phyloP scores from a whole-genome alignment of 1,140 invertebrate species.

The Nymphalis io region DNA sequence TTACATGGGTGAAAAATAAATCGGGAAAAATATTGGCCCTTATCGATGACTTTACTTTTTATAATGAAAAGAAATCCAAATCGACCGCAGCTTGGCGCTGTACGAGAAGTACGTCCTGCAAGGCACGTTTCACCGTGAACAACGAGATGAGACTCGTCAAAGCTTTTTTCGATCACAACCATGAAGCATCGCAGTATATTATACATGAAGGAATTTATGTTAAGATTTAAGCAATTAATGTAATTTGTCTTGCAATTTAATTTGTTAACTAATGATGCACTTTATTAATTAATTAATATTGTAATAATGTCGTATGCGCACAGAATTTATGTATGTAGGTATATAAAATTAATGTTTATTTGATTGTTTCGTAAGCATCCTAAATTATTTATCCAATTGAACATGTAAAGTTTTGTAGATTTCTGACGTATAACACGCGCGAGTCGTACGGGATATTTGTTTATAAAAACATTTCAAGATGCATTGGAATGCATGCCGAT shows the following conservation, averaged over 20 bases:
- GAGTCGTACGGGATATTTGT: no score
- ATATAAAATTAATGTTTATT: no score
- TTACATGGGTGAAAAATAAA: slow-evolving; percentile 37
- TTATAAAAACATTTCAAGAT: no score
- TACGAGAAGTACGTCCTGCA: slow-evolving; percentile 30
- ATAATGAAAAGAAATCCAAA: slow-evolving; percentile 19
- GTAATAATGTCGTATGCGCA: no score
- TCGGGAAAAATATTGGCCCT: slow-evolving; percentile 40
- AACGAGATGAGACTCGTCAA: slow-evolving; percentile 21
- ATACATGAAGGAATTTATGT: slow-evolving; percentile 35
- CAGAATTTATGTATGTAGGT: no score
- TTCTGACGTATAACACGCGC: no score
- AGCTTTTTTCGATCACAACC: slow-evolving; percentile 21
- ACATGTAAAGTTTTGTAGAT: no score
- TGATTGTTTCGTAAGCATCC: no score
- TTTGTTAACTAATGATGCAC: no score
- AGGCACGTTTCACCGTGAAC: slow-evolving; percentile 28
- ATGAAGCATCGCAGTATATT: slow-evolving; percentile 24
- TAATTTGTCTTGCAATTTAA: not conserved
- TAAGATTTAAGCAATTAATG: not conserved
- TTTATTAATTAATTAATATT: no score
- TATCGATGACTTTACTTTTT: slow-evolving; percentile 44
- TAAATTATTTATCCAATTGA: no score
- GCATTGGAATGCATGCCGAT: no score
- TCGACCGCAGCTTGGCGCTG: slow-evolving; percentile 31